These are phyloP conservation scores for Enteromius fasciolatus DNA, from an alignment of 2,797 vertebrate genomes.

Conservation along the genomic window DNA sequence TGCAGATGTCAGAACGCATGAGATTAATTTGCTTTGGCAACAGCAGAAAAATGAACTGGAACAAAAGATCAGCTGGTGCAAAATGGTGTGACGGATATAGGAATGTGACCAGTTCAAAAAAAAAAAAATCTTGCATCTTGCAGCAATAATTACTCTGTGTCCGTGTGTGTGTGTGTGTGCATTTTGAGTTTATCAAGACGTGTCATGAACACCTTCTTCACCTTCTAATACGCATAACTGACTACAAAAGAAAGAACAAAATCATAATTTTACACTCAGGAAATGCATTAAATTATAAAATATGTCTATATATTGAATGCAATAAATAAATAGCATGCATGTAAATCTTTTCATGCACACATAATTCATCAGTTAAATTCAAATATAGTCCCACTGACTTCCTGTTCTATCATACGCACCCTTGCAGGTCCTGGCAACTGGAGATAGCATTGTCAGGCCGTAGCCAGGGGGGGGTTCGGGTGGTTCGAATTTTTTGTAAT, in stretches of 20 bases:
- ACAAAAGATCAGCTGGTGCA: conserved; percentile 24
- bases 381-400: neutral
- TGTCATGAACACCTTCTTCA: neutral
- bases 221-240: neutral
- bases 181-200: neutral
- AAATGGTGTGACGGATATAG: conserved; percentile 3
- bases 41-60: neutral
- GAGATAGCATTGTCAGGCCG: neutral
- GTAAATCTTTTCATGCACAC: neutral
- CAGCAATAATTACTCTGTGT: conserved; percentile 1
- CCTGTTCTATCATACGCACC: conserved; percentile 1
- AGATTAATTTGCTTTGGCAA: conserved; percentile 34
- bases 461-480: no score
- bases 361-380: neutral
- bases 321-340: neutral
- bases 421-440: neutral
- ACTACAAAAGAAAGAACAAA: neutral
- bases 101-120: conserved; percentile 18
- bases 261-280: neutral
- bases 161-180: neutral
- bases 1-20: conserved; percentile 32
- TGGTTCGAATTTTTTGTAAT: no score
- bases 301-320: neutral
- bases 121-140: conserved; percentile 2
- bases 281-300: neutral